phyloP scores from a whole-genome alignment of 2,797 vertebrate genomes.

The Merluccius polli region DNA sequence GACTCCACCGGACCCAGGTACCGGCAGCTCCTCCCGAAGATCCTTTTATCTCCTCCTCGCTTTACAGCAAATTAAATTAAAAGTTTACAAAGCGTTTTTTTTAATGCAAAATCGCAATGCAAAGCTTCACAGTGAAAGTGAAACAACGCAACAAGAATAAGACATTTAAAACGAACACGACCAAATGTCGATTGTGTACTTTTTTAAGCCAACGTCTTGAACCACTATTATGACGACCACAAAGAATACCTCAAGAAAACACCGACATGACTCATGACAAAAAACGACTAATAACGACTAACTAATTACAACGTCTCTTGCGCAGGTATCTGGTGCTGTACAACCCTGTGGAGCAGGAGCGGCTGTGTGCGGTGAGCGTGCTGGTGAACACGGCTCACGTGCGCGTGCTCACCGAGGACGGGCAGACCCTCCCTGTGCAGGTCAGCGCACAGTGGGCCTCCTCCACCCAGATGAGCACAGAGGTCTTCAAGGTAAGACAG shows the following conservation, averaged over 20 bases:
- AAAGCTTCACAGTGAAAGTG: too few species aligned
- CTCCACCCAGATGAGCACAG: constrained; percentile 73
- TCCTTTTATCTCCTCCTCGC: neutral
- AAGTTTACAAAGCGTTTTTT: too few species aligned
- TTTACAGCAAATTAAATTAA: neutral
- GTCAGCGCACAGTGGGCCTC: constrained; percentile 85
- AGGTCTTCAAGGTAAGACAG: constrained; percentile 83
- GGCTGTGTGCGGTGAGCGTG: constrained; percentile 81
- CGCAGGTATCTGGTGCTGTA: constrained; percentile 91
- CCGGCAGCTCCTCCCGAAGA: constrained; percentile 8
- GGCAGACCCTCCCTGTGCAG: constrained; percentile 87
- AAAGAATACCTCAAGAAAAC: too few species aligned
- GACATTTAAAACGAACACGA: too few species aligned
- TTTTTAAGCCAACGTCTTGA: too few species aligned
- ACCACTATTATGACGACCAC: too few species aligned
- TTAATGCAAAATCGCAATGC: too few species aligned
- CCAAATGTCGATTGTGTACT: neutral
- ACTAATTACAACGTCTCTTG: neutral
- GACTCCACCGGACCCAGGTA: constrained; percentile 83
- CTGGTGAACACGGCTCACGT: constrained; percentile 81
- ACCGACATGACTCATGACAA: too few species aligned
- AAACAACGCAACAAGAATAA: too few species aligned
- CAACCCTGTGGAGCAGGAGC: constrained; percentile 91
- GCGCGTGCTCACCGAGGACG: constrained; percentile 85
- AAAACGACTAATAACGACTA: too few species aligned